Percentiles rank a stretch among this genome's conserved stretches.
phyloP scores from a whole-genome alignment of 1,140 invertebrate species.

The Drusus annulatus region DNA sequence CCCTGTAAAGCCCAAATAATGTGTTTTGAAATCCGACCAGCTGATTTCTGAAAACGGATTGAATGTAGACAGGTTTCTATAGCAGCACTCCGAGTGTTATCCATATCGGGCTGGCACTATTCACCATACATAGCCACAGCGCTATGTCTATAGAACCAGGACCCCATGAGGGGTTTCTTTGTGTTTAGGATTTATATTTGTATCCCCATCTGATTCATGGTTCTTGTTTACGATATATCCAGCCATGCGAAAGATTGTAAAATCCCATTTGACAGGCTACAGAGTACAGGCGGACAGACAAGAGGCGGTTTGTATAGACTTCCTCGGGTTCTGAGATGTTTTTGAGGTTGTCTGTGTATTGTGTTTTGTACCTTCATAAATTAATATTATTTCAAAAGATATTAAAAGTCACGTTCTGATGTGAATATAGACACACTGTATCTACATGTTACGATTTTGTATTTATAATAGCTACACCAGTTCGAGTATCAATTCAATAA shows the following conservation, averaged over 20 bases:
- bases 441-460: too few species aligned
- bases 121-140: too few species aligned
- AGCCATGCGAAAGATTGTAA: conserved; percentile 7
- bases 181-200: conserved; percentile 6
- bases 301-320: background rate
- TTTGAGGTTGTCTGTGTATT: too few species aligned
- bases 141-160: background rate
- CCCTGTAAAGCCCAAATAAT: background rate
- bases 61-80: background rate
- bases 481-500: too few species aligned
- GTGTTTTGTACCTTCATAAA: too few species aligned
- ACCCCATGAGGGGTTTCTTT: background rate
- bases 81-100: background rate
- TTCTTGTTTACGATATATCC: conserved; percentile 10
- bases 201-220: conserved; percentile 7
- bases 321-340: background rate
- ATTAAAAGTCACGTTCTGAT: too few species aligned
- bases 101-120: background rate
- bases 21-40: background rate
- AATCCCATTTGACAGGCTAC: background rate
- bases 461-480: too few species aligned
- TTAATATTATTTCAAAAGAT: too few species aligned
- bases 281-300: background rate
- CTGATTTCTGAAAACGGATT: conserved; percentile 1
- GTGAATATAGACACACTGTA: too few species aligned